These are phyloP conservation scores for Agraylea sexmaculata DNA, from an alignment of 1,140 invertebrate species.

Conservation along the genomic window DNA sequence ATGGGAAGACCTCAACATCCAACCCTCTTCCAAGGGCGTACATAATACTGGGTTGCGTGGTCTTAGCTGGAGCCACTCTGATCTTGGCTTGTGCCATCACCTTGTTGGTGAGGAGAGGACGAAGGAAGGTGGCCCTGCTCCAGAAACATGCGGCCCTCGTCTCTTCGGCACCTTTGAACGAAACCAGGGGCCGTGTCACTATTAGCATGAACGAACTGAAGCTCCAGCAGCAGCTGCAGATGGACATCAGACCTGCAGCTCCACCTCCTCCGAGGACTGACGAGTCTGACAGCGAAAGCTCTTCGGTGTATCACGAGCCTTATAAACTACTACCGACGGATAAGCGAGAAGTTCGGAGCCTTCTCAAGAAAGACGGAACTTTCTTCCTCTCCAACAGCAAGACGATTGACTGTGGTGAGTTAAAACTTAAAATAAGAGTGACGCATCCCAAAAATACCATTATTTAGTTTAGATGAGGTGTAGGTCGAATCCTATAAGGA, in stretches of 20 bases:
- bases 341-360: constrained; percentile 37
- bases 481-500: no score
- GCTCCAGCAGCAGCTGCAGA: constrained; percentile 29
- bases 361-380: constrained; percentile 36
- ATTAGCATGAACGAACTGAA: constrained; percentile 58
- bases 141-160: constrained; percentile 54
- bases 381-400: constrained; percentile 34
- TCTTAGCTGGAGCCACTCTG: constrained; percentile 58
- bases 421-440: no score
- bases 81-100: constrained; percentile 55
- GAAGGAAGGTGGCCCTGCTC: constrained; percentile 53
- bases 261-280: constrained; percentile 21
- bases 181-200: constrained; percentile 40
- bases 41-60: constrained; percentile 69
- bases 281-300: constrained; percentile 46
- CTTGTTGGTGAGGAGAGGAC: constrained; percentile 56
- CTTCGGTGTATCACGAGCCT: constrained; percentile 48
- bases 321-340: constrained; percentile 42
- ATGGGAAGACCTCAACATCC: constrained; percentile 22
- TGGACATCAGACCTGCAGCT: background rate
- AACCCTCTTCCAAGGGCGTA: constrained; percentile 49
- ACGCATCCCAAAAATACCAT: no score
- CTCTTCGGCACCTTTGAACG: constrained; percentile 23
- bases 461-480: no score
- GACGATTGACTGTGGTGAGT: constrained; percentile 34